Evolutionary conservation across 2,797 vertebrate species (phyloP).

Genomic region (Sebastes vulpes): DNA sequence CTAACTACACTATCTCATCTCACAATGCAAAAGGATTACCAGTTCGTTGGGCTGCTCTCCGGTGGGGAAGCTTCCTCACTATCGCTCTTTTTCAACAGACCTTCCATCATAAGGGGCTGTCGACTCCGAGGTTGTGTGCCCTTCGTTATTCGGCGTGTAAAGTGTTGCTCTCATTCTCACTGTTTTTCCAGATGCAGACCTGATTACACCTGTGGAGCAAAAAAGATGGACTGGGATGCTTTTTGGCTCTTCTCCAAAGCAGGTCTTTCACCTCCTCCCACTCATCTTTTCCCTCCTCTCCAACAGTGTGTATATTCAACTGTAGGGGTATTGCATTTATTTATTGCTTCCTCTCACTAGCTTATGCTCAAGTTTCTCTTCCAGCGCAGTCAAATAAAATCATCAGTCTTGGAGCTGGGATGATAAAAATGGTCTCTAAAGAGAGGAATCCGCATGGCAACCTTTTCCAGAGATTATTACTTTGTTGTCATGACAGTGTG

Average conservation of each 20-base stretch:
- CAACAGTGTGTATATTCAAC: not conserved
- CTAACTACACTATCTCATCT: conserved; percentile 68
- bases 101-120: conserved; percentile 20
- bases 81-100: conserved; percentile 17
- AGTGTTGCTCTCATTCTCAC: not conserved
- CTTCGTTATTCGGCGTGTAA: conserved; percentile 19
- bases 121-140: not conserved
- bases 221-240: not conserved
- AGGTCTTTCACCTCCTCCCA: conserved; percentile 41
- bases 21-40: conserved; percentile 57
- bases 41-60: conserved; percentile 37
- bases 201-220: conserved; percentile 47
- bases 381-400: conserved; percentile 24
- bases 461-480: conserved; percentile 11
- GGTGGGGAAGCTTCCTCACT: conserved; percentile 11
- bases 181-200: conserved; percentile 33
- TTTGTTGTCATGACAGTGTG: conserved; percentile 32
- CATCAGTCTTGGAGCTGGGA: conserved; percentile 10
- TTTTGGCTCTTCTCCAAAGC: conserved; percentile 39
- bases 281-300: conserved; percentile 18
- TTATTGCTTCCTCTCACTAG: not conserved
- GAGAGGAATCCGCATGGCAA: conserved; percentile 15
- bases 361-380: not conserved
- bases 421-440: conserved; percentile 41
- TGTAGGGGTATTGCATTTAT: not conserved